These are phyloP conservation scores for Butastur rufipennis DNA, from an alignment of 2,113 vertebrate species.

Conservation along the genomic window DNA sequence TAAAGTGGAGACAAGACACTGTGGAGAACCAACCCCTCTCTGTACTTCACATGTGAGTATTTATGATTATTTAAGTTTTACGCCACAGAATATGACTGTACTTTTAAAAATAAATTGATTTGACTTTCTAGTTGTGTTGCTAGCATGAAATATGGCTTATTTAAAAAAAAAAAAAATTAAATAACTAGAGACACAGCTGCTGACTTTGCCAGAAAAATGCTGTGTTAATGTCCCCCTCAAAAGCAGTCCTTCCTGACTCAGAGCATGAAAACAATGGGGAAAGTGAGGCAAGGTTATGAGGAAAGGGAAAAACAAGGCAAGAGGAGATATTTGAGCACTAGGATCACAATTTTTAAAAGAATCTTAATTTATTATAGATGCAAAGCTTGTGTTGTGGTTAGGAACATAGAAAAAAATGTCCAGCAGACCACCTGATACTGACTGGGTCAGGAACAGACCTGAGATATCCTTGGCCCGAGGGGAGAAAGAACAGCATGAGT, in stretches of 20 bases:
- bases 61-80: neutral
- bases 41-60: neutral
- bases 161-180: neutral
- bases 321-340: neutral
- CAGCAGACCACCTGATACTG: neutral
- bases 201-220: neutral
- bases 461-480: neutral
- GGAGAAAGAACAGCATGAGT: neutral
- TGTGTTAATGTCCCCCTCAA: neutral
- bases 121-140: neutral
- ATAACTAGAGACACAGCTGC: neutral
- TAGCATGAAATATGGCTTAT: neutral
- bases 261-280: neutral
- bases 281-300: neutral
- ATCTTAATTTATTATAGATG: neutral
- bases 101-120: neutral
- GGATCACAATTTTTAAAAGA: neutral
- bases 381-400: rapidly evolving
- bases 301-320: neutral
- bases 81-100: neutral
- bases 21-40: neutral
- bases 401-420: neutral
- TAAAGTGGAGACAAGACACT: neutral
- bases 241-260: neutral
- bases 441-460: neutral